Evolutionary conservation across 2,888 invertebrate species (phyloP).

Genomic region (Cryptocephalus primarius): DNA sequence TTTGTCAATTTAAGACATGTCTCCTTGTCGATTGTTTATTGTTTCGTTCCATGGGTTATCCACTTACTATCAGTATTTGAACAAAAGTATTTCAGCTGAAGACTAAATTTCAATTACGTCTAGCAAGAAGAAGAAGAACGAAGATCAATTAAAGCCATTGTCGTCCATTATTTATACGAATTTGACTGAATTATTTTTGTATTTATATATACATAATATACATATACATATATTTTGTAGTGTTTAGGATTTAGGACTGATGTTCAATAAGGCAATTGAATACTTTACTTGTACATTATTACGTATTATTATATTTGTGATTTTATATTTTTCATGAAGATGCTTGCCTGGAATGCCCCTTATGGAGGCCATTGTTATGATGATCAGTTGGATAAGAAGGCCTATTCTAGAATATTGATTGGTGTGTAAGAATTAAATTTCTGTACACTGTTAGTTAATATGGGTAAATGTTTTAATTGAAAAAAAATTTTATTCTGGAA

Average conservation of each 20-base stretch:
- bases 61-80: neutral
- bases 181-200: conserved; percentile 29
- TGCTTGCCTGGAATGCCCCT: conserved; percentile 1
- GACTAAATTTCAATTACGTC: neutral
- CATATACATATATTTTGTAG: conserved; percentile 7
- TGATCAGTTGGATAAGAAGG: too few relatives aligned
- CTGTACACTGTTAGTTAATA: too few relatives aligned
- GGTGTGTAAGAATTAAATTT: too few relatives aligned
- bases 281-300: conserved; percentile 3
- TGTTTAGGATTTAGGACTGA: conserved; percentile 22
- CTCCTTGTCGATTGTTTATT: neutral
- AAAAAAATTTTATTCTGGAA: too few relatives aligned
- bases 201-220: conserved; percentile 16
- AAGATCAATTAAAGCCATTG: conserved; percentile 19
- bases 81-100: too few relatives aligned
- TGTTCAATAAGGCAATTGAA: conserved; percentile 6
- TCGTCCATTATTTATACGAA: conserved; percentile 26
- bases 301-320: conserved; percentile 2
- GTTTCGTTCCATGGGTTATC: neutral
- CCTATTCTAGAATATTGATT: too few relatives aligned
- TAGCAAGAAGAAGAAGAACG: conserved; percentile 1
- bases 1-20: neutral
- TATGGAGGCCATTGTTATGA: conserved; percentile 1
- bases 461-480: too few relatives aligned
- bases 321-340: conserved; percentile 1